Evolutionary conservation across 2,888 invertebrate genomes (phyloP), one percentile per base, ranked within the genome.

Genomic region (Eilema griseolum): DNA sequence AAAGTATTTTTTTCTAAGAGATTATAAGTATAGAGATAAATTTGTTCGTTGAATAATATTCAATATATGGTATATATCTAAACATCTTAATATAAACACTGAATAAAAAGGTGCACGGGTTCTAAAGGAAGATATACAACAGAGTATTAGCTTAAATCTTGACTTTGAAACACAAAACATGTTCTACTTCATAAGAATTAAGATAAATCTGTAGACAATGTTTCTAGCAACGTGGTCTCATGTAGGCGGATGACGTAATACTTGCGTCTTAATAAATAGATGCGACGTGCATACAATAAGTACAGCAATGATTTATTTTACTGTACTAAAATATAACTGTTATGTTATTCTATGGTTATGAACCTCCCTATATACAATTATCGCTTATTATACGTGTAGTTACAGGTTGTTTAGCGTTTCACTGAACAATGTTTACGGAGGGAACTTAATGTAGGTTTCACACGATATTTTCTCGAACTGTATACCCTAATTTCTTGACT

Each of bases 141-240:
- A 86, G 87, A 86, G 88, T 88, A 89, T 88, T 83, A 86, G 92
- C 88, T 89, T 90, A 86, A 85, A 83, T 88, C 84, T 87, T 88
- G 86, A 84, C 80, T 77, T 76, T 78, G 73, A 80, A 86, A 70
- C 71, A 33, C 28, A 59, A n/a, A 52, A n/a, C 8, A 52, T n/a
- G 3, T 52, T 52, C 52, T 52, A 52, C 52, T 20, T 52, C n/a
- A 20, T 7, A n/a, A 3, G n/a, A 10, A 52, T 52, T 20, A 46
- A 46, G 41, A 41, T 4, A 41, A 41, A 46, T 46, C 46, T 46
- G 16, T 20, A 46, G 20, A 20, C 7, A 7, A 46, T 46, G 46
- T 69, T 41, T 41, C 8, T 62, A 62, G 61, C 61, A 73, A 72
- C 61, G 67, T 71, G 61, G 67, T 33, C 20, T 24, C 24, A 26